These are phyloP conservation scores for Merluccius polli DNA, from an alignment of 2,797 vertebrate genomes.

Conservation along the genomic window DNA sequence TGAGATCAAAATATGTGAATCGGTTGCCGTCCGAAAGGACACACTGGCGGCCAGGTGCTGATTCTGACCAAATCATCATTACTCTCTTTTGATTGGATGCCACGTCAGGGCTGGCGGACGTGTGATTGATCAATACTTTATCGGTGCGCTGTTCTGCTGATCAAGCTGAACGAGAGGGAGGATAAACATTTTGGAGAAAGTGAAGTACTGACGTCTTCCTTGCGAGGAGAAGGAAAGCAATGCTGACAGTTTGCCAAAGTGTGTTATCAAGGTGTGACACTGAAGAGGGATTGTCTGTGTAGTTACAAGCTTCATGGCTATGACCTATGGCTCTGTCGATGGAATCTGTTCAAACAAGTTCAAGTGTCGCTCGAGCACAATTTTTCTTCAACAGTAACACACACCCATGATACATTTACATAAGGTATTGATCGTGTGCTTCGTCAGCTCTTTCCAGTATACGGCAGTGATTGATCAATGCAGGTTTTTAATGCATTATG, in stretches of 20 bases:
- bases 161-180: not conserved
- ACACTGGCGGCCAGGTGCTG: no score
- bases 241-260: slow-evolving; percentile 1
- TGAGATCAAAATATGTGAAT: no score
- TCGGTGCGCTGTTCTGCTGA: not conserved
- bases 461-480: not conserved
- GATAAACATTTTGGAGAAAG: not conserved
- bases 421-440: not conserved
- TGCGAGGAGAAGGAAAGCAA: slow-evolving; percentile 43
- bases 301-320: not conserved
- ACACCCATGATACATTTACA: not conserved
- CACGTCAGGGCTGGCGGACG: no score
- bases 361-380: not conserved
- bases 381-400: not conserved
- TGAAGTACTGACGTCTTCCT: slow-evolving; percentile 17
- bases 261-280: not conserved
- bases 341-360: not conserved
- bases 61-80: no score
- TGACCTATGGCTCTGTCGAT: not conserved
- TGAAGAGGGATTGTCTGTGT: slow-evolving; percentile 1
- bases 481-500: slow-evolving; percentile 1
- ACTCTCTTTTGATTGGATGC: not conserved
- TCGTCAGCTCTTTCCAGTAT: not conserved
- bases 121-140: not conserved
- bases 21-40: no score